Conservation (phyloP, 2,113 vertebrate genomes). For the Lasiurus cinereus region DNA sequence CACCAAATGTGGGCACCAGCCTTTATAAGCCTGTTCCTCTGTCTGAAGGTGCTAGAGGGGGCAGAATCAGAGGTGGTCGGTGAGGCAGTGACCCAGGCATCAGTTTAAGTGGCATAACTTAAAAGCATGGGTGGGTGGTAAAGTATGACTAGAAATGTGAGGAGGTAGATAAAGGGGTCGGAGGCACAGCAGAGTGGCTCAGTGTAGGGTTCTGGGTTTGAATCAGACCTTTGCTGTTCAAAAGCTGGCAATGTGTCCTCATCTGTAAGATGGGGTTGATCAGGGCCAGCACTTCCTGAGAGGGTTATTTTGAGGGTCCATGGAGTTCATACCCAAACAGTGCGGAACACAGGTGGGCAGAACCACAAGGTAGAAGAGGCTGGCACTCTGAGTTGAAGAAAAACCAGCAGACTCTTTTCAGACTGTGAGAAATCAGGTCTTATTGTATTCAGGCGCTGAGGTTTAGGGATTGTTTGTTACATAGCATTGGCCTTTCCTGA, state of each 20-base stretch:
- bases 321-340: not conserved
- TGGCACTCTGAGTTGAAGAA: not conserved
- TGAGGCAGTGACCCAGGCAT: not conserved
- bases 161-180: not conserved
- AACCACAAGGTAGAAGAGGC: not conserved
- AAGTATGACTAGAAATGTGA: not conserved
- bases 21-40: not conserved
- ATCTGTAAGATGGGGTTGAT: not conserved
- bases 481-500: not conserved
- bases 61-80: rapidly evolving
- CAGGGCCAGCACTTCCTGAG: not conserved
- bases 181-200: rapidly evolving
- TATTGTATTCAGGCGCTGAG: not conserved
- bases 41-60: not conserved
- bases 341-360: not conserved
- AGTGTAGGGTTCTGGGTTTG: not conserved
- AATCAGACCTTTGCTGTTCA: not conserved
- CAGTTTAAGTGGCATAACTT: not conserved
- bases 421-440: not conserved
- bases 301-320: not conserved
- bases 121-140: not conserved
- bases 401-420: not conserved
- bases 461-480: not conserved
- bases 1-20: not conserved
- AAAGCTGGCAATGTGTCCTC: not conserved